Evolutionary conservation across 2,113 vertebrate species (phyloP).

Genomic region (Beaufortia kweichowensis): DNA sequence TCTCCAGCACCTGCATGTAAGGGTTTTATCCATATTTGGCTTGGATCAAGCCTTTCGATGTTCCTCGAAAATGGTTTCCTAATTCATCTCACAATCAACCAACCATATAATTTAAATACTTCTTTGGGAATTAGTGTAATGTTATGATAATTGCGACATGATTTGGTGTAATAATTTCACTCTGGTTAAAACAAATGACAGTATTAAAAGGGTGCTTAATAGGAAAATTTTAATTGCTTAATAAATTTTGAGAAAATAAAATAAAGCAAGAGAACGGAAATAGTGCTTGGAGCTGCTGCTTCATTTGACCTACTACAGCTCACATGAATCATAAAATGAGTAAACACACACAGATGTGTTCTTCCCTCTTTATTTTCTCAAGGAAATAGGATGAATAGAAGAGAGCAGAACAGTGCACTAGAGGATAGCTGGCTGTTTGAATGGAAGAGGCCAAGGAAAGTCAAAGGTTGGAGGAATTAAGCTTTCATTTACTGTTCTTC

Average conservation of each 20-base stretch:
- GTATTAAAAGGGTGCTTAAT: slow-evolving; percentile 68
- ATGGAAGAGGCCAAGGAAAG: slow-evolving; percentile 31
- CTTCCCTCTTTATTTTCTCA: slow-evolving; percentile 9
- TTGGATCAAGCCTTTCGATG: slow-evolving; percentile 58
- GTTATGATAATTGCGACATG: slow-evolving; percentile 78
- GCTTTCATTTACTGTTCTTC: slow-evolving; percentile 39
- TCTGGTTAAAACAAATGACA: slow-evolving; percentile 66
- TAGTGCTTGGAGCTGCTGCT: slow-evolving; percentile 16
- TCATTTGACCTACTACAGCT: slow-evolving; percentile 5
- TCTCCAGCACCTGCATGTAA: too few species aligned
- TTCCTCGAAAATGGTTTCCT: slow-evolving; percentile 70
- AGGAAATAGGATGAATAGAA: slow-evolving; percentile 37
- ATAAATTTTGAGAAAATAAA: slow-evolving; percentile 68
- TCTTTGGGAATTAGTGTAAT: slow-evolving; percentile 79
- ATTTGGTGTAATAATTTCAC: slow-evolving; percentile 73
- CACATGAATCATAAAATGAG: slow-evolving; percentile 4
- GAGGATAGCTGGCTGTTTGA: slow-evolving; percentile 20
- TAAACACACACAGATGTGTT: slow-evolving; percentile 26
- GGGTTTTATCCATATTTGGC: slow-evolving; percentile 67
- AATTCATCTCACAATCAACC: slow-evolving; percentile 82
- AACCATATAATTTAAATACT: slow-evolving; percentile 82
- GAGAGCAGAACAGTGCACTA: background rate
- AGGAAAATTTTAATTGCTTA: slow-evolving; percentile 72
- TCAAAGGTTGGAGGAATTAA: slow-evolving; percentile 41
- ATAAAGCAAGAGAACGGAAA: slow-evolving; percentile 40